Percentiles rank a stretch among this genome's conserved stretches.
These are phyloP conservation scores for Rhogogaster chlorosoma DNA, from an alignment of 2,888 invertebrate genomes.

Conservation along the genomic window DNA sequence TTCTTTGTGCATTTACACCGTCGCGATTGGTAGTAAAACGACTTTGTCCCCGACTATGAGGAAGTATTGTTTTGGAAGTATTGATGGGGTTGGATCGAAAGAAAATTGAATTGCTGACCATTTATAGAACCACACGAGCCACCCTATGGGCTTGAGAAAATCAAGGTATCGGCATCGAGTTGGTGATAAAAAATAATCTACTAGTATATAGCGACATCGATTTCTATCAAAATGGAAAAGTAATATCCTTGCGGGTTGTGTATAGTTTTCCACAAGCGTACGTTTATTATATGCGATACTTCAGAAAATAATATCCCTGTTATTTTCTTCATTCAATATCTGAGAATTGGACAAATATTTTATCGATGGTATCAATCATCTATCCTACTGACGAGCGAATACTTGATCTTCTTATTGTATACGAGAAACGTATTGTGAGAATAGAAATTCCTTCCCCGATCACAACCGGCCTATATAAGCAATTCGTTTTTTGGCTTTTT, in stretches of 20 bases:
- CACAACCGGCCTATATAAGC: neutral
- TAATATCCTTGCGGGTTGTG: neutral
- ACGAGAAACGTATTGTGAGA: neutral
- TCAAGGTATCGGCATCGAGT: neutral
- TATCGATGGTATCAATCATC: conserved; percentile 14
- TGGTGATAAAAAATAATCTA: conserved; percentile 8
- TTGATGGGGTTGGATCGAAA: neutral
- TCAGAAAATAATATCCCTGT: neutral
- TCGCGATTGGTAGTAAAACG: neutral
- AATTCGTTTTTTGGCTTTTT: conserved; percentile 4
- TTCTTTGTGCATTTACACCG: neutral
- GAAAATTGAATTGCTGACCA: conserved; percentile 35
- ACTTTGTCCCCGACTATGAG: neutral
- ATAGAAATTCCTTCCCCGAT: neutral
- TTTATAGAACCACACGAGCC: conserved; percentile 7
- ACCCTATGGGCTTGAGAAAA: neutral
- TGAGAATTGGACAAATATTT: conserved; percentile 3
- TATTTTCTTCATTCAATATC: neutral
- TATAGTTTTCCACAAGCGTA: neutral
- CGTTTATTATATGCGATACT: neutral
- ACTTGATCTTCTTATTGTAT: conserved; percentile 22
- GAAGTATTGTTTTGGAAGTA: neutral
- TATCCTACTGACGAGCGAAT: neutral
- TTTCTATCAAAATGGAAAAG: neutral
- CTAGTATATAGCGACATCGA: neutral